A percentile compares a stretch with the other conserved stretches of the same genome.
Evolutionary conservation across 2,113 vertebrate genomes (phyloP).

Genomic region (Ochotona princeps): DNA sequence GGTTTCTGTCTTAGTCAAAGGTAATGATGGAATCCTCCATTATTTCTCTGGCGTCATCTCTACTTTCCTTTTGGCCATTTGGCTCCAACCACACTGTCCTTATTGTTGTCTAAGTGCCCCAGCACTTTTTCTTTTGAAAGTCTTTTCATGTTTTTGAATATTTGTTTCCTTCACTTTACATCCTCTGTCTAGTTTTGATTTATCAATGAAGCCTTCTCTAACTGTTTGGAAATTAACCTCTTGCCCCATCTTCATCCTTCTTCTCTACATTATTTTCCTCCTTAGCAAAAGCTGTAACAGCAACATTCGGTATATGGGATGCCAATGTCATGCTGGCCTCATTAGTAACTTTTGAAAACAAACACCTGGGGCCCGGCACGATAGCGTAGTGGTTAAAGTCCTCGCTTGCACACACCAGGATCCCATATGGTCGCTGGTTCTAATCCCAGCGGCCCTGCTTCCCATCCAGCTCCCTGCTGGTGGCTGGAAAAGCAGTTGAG

Average conservation of each 20-base stretch:
- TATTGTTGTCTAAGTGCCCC: neutral
- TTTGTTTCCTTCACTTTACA: neutral
- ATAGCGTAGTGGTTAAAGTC: no score
- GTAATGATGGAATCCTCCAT: neutral
- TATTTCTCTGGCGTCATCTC: neutral
- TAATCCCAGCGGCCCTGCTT: no score
- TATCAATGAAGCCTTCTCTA: neutral
- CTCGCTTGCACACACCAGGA: neutral
- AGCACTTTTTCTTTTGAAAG: neutral
- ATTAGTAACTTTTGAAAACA: slow-evolving; percentile 34
- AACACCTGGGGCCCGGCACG: no score
- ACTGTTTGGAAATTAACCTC: neutral
- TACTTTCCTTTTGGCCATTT: neutral
- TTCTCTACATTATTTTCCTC: neutral
- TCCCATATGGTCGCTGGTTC: no score
- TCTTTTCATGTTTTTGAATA: neutral
- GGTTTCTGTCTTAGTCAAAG: neutral
- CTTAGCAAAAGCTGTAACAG: neutral
- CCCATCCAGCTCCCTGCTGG: no score
- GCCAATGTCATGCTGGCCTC: no score
- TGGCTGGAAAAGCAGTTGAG: no score
- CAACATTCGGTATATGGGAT: no score
- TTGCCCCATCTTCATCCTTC: neutral
- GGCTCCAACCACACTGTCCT: neutral
- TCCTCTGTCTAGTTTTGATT: neutral